Evolutionary conservation across 2,113 vertebrate genomes (phyloP).

Genomic region (Phaetusa simplex): DNA sequence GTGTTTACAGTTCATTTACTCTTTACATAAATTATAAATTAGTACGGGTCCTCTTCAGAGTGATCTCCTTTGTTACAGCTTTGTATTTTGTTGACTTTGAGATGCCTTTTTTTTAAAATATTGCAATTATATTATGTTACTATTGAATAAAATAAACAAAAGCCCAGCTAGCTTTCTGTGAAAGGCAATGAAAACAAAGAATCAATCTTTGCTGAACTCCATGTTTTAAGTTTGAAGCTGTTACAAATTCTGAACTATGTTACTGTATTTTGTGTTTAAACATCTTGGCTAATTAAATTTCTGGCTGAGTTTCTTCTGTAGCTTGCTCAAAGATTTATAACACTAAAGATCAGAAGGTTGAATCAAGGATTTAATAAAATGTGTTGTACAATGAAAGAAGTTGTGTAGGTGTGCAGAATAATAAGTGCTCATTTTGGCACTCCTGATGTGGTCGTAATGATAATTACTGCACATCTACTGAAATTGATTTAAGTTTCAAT

Average conservation of each 20-base stretch:
- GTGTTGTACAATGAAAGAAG: constrained; percentile 57
- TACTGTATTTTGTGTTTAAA: constrained; percentile 3
- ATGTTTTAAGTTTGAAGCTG: not conserved
- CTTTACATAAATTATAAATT: not conserved
- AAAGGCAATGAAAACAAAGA: not conserved
- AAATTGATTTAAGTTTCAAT: constrained; percentile 42
- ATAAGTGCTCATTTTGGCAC: constrained; percentile 7
- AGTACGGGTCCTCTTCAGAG: not conserved
- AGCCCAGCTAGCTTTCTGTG: not conserved
- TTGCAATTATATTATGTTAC: not conserved
- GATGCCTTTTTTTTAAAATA: not conserved
- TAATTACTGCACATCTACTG: constrained; percentile 25
- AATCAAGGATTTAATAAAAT: constrained; percentile 68
- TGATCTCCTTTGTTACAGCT: not conserved
- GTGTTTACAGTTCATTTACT: not conserved
- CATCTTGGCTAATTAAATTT: constrained; percentile 49
- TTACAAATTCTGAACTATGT: not conserved
- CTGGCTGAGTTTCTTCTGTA: not conserved
- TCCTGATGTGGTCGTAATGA: constrained; percentile 9
- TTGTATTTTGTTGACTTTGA: not conserved
- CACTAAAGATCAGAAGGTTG: constrained; percentile 61
- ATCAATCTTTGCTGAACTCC: not conserved
- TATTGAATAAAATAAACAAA: not conserved
- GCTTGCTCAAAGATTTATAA: constrained; percentile 60
- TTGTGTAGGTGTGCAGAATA: constrained; percentile 54